Percentiles rank a stretch among this genome's conserved stretches.
phyloP scores from a whole-genome alignment of 2,888 invertebrate species.

The Molorchus minor region DNA sequence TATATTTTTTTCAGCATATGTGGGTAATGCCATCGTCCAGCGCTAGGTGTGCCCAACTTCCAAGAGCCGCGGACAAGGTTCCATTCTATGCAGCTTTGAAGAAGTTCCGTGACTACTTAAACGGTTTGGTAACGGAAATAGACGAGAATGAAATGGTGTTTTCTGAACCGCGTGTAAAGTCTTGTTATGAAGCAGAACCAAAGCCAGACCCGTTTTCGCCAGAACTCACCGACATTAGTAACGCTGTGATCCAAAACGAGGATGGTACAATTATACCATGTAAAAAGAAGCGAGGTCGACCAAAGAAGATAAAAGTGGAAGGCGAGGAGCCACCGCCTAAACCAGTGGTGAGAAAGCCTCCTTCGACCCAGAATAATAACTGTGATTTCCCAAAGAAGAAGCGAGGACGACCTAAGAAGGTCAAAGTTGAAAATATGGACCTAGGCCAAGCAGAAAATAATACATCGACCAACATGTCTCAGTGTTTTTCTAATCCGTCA shows the following conservation, averaged over 20 bases:
- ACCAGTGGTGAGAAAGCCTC: conserved; percentile 64
- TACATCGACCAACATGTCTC: conserved; percentile 62
- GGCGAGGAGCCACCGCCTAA: conserved; percentile 71
- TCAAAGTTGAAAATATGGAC: conserved; percentile 73
- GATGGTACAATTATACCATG: conserved; percentile 75
- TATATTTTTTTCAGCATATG: conserved; percentile 77
- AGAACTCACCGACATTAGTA: conserved; percentile 64
- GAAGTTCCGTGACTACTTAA: conserved; percentile 93
- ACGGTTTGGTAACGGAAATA: conserved; percentile 84
- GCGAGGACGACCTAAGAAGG: conserved; percentile 87
- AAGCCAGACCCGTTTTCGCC: conserved; percentile 60
- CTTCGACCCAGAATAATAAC: conserved; percentile 58
- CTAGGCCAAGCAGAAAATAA: conserved; percentile 58
- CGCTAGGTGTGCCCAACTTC: conserved; percentile 95
- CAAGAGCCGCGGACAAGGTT: conserved; percentile 97
- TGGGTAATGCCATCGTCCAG: conserved; percentile 99
- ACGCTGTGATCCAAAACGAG: conserved; percentile 66
- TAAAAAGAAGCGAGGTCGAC: conserved; percentile 90
- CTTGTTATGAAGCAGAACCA: conserved; percentile 69
- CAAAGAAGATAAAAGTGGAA: conserved; percentile 82
- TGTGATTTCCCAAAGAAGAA: conserved; percentile 84
- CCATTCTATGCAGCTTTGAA: conserved; percentile 96
- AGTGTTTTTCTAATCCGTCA: conserved; percentile 64
- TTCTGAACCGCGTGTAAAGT: conserved; percentile 75
- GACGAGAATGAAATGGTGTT: conserved; percentile 91